A percentile compares a stretch with the other conserved stretches of the same genome.
Conservation (phyloP, 2,797 vertebrate genomes). For the Numenius phaeopus region DNA sequence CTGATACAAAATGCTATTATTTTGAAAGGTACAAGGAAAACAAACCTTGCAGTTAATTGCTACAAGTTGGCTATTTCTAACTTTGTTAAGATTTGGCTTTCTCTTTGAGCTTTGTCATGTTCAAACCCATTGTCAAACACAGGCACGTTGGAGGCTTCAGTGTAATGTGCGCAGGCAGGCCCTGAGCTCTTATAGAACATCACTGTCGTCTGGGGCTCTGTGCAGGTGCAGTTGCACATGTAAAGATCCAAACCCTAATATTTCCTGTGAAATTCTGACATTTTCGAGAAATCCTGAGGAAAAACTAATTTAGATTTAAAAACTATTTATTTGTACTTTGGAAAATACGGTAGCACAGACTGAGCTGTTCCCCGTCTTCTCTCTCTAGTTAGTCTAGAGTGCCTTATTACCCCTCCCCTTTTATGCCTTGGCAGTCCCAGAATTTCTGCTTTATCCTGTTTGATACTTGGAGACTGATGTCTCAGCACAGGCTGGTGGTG, state of each 20-base stretch:
- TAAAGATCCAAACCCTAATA: not conserved
- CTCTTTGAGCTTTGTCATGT: not conserved
- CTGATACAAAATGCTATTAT: not conserved
- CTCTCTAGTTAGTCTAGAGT: not conserved
- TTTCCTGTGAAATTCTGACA: not conserved
- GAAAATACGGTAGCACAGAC: not conserved
- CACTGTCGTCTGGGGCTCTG: not conserved
- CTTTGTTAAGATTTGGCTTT: not conserved
- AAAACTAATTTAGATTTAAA: not conserved
- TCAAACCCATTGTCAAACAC: not conserved
- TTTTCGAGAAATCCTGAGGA: not conserved
- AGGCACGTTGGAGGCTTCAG: not conserved
- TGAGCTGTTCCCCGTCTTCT: not conserved
- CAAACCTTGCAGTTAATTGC: not conserved
- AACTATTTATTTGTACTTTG: not conserved
- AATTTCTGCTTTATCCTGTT: not conserved
- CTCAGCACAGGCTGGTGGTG: not conserved
- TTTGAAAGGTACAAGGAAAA: not conserved
- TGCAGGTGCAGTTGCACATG: not conserved
- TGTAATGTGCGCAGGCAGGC: fast-evolving
- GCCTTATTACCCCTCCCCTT: not conserved
- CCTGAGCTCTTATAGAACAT: not conserved
- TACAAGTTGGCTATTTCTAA: not conserved
- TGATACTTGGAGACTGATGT: not conserved
- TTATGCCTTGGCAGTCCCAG: not conserved